Evolutionary conservation across 2,797 vertebrate species (phyloP).

Genomic region (Siniperca scherzeri): DNA sequence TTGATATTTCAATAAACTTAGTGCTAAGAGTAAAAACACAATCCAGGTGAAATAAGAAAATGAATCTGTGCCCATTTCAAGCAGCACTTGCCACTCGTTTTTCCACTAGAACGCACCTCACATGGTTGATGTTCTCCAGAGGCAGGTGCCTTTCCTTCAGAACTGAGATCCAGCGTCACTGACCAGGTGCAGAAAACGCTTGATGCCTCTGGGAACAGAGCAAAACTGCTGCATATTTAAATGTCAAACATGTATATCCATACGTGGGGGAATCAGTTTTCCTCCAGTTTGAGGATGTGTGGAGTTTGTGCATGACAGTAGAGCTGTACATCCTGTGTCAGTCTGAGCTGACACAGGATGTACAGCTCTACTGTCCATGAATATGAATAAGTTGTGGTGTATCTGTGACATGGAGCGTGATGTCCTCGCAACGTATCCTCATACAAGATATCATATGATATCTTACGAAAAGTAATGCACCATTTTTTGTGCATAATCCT

Average conservation of each 20-base stretch:
- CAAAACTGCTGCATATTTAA: conserved; percentile 17
- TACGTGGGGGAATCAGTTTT: conserved; percentile 17
- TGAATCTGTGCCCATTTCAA: conserved; percentile 29
- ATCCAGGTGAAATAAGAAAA: too few relatives aligned
- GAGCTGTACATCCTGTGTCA: conserved; percentile 4
- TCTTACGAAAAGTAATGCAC: too few relatives aligned
- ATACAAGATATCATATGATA: too few relatives aligned
- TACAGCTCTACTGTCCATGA: too few relatives aligned
- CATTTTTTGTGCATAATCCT: too few relatives aligned
- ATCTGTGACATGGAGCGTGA: not conserved
- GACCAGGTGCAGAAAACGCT: conserved; percentile 8
- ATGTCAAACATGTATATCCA: conserved; percentile 38
- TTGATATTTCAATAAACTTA: too few relatives aligned
- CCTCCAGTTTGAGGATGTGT: conserved; percentile 2
- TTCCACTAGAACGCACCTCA: conserved; percentile 8
- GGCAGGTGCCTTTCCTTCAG: not conserved
- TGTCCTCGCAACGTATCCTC: too few relatives aligned
- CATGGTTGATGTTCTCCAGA: conserved; percentile 20
- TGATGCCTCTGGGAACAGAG: conserved; percentile 12
- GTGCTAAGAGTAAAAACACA: too few relatives aligned
- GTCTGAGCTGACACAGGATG: too few relatives aligned
- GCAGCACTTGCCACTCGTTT: conserved; percentile 1
- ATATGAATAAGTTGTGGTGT: not conserved
- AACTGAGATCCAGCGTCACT: not conserved
- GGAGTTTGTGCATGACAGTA: conserved; percentile 9